phyloP scores from a whole-genome alignment of 2,888 invertebrate genomes.

The Portevinia maculata region DNA sequence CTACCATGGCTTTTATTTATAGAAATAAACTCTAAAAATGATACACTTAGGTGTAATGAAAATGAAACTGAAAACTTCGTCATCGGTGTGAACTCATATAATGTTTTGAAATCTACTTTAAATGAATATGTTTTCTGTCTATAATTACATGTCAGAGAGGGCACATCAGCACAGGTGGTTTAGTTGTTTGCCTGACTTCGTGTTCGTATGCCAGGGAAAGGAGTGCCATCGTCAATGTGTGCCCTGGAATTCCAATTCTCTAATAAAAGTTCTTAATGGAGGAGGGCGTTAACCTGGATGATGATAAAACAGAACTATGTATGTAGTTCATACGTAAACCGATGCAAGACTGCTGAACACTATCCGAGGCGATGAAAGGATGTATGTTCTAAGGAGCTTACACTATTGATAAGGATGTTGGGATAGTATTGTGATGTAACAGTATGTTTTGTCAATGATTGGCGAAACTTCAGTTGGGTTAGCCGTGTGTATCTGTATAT shows the following conservation, averaged over 20 bases:
- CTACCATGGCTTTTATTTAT: background rate
- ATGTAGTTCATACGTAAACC: no score
- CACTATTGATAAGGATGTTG: no score
- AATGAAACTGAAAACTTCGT: constrained; percentile 61
- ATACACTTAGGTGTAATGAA: constrained; percentile 56
- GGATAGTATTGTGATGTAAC: no score
- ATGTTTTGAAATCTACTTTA: constrained; percentile 41
- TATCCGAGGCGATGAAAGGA: no score
- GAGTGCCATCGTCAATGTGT: constrained; percentile 38
- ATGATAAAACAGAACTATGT: background rate
- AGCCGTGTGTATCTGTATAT: no score
- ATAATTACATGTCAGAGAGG: background rate
- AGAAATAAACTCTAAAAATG: constrained; percentile 39
- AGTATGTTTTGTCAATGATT: no score
- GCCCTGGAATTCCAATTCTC: constrained; percentile 53
- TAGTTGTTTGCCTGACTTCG: no score
- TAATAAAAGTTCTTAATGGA: constrained; percentile 45
- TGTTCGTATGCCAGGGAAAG: no score
- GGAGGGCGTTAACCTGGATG: constrained; percentile 45
- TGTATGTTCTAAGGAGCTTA: no score
- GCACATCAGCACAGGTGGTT: background rate
- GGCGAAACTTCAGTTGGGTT: no score
- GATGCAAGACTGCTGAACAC: no score
- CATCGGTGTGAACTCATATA: constrained; percentile 38
- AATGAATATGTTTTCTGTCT: background rate